These are phyloP conservation scores for Pagetopsis macropterus DNA, from an alignment of 2,797 vertebrate species.

Conservation along the genomic window DNA sequence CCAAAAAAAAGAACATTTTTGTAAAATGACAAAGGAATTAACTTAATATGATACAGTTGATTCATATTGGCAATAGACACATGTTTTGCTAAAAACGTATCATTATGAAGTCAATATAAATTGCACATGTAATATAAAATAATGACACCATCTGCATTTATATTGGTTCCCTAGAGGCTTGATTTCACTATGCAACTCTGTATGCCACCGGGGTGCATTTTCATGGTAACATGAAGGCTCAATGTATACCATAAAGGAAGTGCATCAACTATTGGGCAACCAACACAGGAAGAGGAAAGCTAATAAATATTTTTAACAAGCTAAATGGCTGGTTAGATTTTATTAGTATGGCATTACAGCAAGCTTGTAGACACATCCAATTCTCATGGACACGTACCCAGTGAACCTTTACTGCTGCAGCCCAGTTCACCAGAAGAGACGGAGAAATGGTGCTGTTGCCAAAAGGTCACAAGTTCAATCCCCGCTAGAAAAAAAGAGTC, in stretches of 20 bases:
- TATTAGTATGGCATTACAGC: not conserved
- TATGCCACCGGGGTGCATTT: too few relatives aligned
- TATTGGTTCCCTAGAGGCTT: too few relatives aligned
- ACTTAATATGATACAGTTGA: not conserved
- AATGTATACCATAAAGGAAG: too few relatives aligned
- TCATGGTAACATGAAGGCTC: too few relatives aligned
- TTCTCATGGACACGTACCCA: not conserved
- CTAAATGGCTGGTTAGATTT: not conserved
- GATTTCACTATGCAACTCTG: too few relatives aligned
- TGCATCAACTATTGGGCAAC: too few relatives aligned
- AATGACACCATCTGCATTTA: too few relatives aligned
- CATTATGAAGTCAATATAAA: too few relatives aligned
- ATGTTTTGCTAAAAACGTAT: too few relatives aligned
- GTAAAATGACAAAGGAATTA: not conserved
- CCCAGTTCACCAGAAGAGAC: not conserved
- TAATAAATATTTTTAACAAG: not conserved
- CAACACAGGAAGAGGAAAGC: too few relatives aligned
- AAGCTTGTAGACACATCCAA: not conserved
- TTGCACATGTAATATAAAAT: too few relatives aligned
- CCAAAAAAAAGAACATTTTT: not conserved
- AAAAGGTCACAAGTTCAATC: not conserved
- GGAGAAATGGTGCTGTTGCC: not conserved
- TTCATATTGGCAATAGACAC: not conserved
- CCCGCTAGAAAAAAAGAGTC: not conserved
- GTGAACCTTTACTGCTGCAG: not conserved